Conservation (phyloP, 2,113 vertebrate species). For the Pagrus major region DNA sequence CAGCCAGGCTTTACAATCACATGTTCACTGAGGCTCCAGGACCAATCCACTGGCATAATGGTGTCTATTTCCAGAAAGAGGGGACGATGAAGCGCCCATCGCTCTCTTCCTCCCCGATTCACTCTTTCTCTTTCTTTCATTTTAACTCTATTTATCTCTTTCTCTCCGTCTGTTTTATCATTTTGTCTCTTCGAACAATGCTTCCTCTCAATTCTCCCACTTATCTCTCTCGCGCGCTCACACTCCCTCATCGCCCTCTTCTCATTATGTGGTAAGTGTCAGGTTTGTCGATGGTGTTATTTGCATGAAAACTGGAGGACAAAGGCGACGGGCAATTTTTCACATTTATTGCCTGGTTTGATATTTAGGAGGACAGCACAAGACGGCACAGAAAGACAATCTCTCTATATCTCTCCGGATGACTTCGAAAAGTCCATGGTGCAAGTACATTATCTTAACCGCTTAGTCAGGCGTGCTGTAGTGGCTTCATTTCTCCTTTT, state of each 20-base stretch:
- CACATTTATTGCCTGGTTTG: conserved; percentile 62
- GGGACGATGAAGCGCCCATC: conserved; percentile 24
- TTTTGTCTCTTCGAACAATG: conserved; percentile 59
- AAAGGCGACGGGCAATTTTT: conserved; percentile 65
- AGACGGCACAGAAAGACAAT: conserved; percentile 21
- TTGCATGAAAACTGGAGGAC: conserved; percentile 76
- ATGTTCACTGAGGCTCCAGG: conserved; percentile 47
- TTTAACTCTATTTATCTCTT: conserved; percentile 44
- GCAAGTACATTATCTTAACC: conserved; percentile 46
- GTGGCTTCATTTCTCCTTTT: conserved; percentile 54
- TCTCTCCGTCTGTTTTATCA: conserved; percentile 48
- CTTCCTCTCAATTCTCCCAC: conserved; percentile 70
- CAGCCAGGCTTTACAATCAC: conserved; percentile 44
- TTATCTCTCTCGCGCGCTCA: conserved; percentile 60
- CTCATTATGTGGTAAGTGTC: conserved; percentile 76
- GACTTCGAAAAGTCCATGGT: conserved; percentile 35
- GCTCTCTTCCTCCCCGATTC: conserved; percentile 16
- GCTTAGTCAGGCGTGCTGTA: conserved; percentile 33
- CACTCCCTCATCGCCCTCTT: conserved; percentile 63
- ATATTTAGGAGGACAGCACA: conserved; percentile 64
- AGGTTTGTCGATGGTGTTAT: conserved; percentile 69
- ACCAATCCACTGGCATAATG: conserved; percentile 40
- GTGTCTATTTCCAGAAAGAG: conserved; percentile 56
- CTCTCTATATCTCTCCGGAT: conserved; percentile 17
- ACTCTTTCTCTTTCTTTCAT: conserved; percentile 28